phyloP scores from a whole-genome alignment of 1,140 invertebrate genomes.

The Oedothorax gibbosus region DNA sequence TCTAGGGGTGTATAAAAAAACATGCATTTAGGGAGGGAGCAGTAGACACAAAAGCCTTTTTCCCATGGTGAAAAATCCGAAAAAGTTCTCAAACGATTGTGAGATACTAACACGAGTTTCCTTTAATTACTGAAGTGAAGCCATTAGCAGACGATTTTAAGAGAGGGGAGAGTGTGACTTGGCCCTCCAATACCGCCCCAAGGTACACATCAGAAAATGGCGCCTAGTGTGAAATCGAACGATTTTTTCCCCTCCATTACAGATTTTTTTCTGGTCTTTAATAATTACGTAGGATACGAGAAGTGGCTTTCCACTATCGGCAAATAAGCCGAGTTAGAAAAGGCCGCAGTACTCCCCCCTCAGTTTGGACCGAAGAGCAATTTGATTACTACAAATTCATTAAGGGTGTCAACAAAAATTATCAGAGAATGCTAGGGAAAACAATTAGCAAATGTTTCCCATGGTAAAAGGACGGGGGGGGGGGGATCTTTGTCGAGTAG shows the following conservation, averaged over 20 bases:
- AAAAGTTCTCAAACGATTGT: constrained; percentile 30
- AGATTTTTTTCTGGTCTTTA: background rate
- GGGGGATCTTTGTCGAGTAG: background rate
- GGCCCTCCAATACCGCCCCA: background rate
- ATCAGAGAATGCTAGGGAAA: constrained; percentile 20
- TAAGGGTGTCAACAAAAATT: constrained; percentile 61
- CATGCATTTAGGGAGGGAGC: background rate
- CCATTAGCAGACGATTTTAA: constrained; percentile 40
- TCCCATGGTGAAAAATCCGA: constrained; percentile 33
- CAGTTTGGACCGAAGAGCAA: constrained; percentile 35
- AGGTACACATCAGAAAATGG: constrained; percentile 1
- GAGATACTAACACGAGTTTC: constrained; percentile 20
- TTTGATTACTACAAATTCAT: constrained; percentile 61
- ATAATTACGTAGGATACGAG: constrained; percentile 11
- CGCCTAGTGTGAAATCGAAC: constrained; percentile 27
- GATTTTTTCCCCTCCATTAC: background rate
- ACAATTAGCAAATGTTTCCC: constrained; percentile 57
- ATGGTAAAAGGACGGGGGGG: background rate
- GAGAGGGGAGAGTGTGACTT: background rate
- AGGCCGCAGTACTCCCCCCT: constrained; percentile 2
- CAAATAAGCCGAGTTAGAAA: constrained; percentile 36
- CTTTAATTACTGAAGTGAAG: constrained; percentile 19
- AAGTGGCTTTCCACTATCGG: constrained; percentile 25
- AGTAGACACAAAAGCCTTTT: constrained; percentile 44
- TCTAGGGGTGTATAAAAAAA: constrained; percentile 9